These are phyloP conservation scores for Dexiosoma caninum DNA, from an alignment of 2,888 invertebrate species.

Conservation along the genomic window DNA sequence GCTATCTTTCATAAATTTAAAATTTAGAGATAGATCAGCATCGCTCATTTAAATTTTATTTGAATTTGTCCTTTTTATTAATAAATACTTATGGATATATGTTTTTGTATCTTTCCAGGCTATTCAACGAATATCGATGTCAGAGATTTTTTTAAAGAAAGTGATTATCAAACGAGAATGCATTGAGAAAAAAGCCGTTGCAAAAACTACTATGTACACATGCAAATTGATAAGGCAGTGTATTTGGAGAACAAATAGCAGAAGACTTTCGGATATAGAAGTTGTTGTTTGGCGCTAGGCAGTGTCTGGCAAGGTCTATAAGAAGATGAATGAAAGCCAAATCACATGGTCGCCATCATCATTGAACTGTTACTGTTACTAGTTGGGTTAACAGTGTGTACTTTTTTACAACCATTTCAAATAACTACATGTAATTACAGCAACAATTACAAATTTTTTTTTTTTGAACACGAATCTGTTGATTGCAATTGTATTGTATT, in stretches of 20 bases:
- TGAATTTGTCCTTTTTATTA: not conserved
- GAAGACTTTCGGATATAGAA: not conserved
- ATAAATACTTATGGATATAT: not conserved
- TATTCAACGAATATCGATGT: not conserved
- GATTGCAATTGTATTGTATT: slow-evolving; percentile 14
- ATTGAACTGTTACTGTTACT: slow-evolving; percentile 18
- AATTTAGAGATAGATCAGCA: too few relatives aligned
- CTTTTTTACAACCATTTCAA: slow-evolving; percentile 10
- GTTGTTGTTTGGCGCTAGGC: not conserved
- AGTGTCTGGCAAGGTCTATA: not conserved
- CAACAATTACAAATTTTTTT: slow-evolving; percentile 57
- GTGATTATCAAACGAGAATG: not conserved
- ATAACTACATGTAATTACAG: slow-evolving; percentile 45
- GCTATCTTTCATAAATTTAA: too few relatives aligned
- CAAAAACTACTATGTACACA: not conserved
- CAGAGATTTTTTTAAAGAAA: not conserved
- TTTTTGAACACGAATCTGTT: slow-evolving; percentile 18
- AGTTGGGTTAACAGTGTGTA: not conserved
- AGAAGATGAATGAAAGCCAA: slow-evolving; percentile 45
- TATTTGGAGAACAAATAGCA: not conserved
- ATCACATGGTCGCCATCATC: slow-evolving; percentile 65
- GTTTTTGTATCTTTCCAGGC: not conserved
- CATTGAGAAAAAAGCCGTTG: not conserved
- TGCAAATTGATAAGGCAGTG: not conserved
- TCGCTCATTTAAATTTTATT: too few relatives aligned